A percentile compares a stretch with the other conserved stretches of the same genome.
Conservation (phyloP, 1,140 invertebrate genomes). For the Charaxes varanes region DNA sequence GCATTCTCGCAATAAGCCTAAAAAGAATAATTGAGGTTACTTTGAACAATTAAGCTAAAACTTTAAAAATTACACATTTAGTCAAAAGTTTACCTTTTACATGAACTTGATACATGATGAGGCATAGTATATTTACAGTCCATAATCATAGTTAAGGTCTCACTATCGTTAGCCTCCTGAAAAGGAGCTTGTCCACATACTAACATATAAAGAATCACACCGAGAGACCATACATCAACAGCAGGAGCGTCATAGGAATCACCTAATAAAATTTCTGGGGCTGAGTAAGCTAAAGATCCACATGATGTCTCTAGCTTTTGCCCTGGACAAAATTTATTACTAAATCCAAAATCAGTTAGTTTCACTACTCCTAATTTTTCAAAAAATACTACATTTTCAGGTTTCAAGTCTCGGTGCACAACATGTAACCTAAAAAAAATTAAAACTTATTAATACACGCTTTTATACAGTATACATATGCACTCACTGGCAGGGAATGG, state of each 20-base stretch:
- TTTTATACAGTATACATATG: no score
- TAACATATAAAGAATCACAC: slow-evolving; percentile 98
- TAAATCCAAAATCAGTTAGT: slow-evolving; percentile 99
- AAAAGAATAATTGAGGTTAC: slow-evolving; percentile 29
- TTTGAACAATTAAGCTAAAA: background rate
- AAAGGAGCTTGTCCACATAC: slow-evolving; percentile 98
- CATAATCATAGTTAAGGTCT: slow-evolving; percentile 99
- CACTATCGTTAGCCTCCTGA: slow-evolving; percentile 99
- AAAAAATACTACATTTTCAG: slow-evolving; percentile 99
- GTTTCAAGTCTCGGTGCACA: slow-evolving; percentile 97
- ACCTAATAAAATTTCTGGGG: slow-evolving; percentile 98
- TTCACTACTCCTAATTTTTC: slow-evolving; percentile 98
- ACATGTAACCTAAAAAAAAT: slow-evolving; percentile 80
- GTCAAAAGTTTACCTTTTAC: slow-evolving; percentile 83
- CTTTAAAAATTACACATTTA: background rate
- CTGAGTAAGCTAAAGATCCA: slow-evolving; percentile 99
- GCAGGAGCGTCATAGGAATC: slow-evolving; percentile 95
- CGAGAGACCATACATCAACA: slow-evolving; percentile 99
- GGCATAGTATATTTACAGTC: slow-evolving; percentile 98
- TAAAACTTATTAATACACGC: no score
- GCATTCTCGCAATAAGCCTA: slow-evolving; percentile 93
- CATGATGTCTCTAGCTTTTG: slow-evolving; percentile 99
- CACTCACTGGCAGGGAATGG: no score
- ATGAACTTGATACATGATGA: slow-evolving; percentile 88
- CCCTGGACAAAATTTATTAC: slow-evolving; percentile 96